Base-by-base conservation (phyloP, 1,140 invertebrate species). In the Drosophila athabasca region DNA sequence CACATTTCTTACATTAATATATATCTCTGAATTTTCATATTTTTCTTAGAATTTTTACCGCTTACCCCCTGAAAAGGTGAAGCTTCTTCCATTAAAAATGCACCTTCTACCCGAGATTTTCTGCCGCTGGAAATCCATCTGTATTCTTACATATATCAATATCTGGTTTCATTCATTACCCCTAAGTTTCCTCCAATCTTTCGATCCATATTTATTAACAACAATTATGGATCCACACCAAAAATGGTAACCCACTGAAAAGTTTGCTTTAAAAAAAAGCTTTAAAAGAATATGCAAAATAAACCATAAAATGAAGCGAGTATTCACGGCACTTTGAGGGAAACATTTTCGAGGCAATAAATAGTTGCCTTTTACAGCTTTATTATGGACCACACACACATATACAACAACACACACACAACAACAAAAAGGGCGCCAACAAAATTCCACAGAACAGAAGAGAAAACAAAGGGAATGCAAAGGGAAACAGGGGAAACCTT, bases 311-410 rank as follows among this genome's bases (percentile, higher is more conserved):
- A 48, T 26, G 46, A 45, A 53, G 51, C 46, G 43, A 55, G 70
- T 64, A 59, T 83, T 79, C 55, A 76, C 61, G 51, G 45, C 65
- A 80, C 77, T 74, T 71, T 80, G 35, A 62, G 71, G 11, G 4
- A 66, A 66, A 59, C 58, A 80, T 80, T 80, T 65, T 60, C 41
- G 19, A 43, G 57, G 57, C 46, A 50, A 79, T 84, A 80, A 80
- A 84, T 84, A 80, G 75, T 76, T 67, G 45, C 50, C 57, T 57
- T 83, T 84, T 85, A 80, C 62, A 84, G 62, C 81, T 76, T 80
- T 64, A 80, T 76, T 69, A 80, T 77, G 41, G 64, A 59, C 72
- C 57, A 49, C 72, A 78, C 68, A 65, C 17, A 19, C 17, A 19
- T 19, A n/a, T n/a, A n/a, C n/a, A n/a, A n/a, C n/a, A n/a, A n/a